Percentiles rank a stretch among this genome's conserved stretches.
Evolutionary conservation across 2,113 vertebrate genomes (phyloP).

Genomic region (Synchiropus splendidus): DNA sequence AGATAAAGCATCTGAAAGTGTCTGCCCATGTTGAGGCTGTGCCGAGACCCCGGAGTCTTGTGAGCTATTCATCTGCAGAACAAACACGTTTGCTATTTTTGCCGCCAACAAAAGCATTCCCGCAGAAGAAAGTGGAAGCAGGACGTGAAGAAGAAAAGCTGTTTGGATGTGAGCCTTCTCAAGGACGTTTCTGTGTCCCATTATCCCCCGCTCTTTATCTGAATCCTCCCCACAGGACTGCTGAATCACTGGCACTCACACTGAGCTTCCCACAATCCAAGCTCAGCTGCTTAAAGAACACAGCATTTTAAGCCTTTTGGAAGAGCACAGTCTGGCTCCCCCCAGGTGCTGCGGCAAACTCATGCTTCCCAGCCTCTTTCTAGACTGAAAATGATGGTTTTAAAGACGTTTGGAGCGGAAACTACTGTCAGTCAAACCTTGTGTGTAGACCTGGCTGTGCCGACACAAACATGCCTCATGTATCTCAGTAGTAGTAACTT

Average conservation of each 20-base stretch:
- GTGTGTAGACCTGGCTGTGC: too few relatives aligned
- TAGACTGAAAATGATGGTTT: too few relatives aligned
- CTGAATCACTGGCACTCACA: conserved; percentile 17
- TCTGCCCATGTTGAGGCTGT: too few relatives aligned
- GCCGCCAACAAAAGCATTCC: conserved; percentile 17
- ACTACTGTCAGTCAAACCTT: too few relatives aligned
- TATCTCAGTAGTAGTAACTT: too few relatives aligned
- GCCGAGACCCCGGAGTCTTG: too few relatives aligned
- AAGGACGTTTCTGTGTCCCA: conserved; percentile 42
- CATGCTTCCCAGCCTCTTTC: neutral
- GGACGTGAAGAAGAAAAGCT: conserved; percentile 12
- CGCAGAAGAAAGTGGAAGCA: conserved; percentile 19
- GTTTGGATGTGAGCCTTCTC: conserved; percentile 38
- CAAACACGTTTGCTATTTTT: too few relatives aligned
- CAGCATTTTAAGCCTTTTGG: conserved; percentile 25
- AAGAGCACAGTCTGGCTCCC: too few relatives aligned
- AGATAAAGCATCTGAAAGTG: too few relatives aligned
- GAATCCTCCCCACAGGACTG: conserved; percentile 18
- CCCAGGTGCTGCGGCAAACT: neutral
- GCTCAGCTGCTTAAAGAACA: conserved; percentile 35
- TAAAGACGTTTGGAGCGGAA: too few relatives aligned
- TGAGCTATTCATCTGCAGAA: too few relatives aligned
- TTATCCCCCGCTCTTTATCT: conserved; percentile 18
- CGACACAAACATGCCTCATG: too few relatives aligned
- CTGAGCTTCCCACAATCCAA: conserved; percentile 25